These are phyloP conservation scores for Stegodyphus dumicola DNA, from an alignment of 1,140 invertebrate genomes.

Conservation along the genomic window DNA sequence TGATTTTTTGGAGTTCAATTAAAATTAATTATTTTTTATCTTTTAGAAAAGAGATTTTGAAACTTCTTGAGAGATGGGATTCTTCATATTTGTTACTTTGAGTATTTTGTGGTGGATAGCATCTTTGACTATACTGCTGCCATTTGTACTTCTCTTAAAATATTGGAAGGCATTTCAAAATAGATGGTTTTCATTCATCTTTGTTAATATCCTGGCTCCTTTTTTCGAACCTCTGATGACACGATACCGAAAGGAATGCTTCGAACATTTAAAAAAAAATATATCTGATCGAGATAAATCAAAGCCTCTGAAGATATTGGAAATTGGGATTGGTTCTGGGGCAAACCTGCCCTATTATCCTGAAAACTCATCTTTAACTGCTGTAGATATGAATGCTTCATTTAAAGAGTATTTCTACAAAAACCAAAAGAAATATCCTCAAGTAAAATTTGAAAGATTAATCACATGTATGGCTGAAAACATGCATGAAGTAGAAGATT, in stretches of 20 bases:
- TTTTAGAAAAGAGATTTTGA: no score
- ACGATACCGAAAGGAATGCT: neutral
- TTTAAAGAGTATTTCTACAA: slow-evolving; percentile 41
- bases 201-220: neutral
- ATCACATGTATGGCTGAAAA: slow-evolving; percentile 65
- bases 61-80: no score
- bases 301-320: slow-evolving; percentile 23
- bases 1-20: no score
- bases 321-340: slow-evolving; percentile 62
- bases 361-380: slow-evolving; percentile 27
- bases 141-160: slow-evolving; percentile 3
- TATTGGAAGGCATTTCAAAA: slow-evolving; percentile 16
- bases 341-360: slow-evolving; percentile 57
- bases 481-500: slow-evolving; percentile 65
- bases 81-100: neutral
- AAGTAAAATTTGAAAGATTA: slow-evolving; percentile 14
- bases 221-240: neutral
- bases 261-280: slow-evolving; percentile 16
- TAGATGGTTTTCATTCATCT: neutral
- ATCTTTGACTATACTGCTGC: neutral
- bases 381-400: slow-evolving; percentile 46
- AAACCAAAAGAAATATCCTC: slow-evolving; percentile 26
- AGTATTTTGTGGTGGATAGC: slow-evolving; percentile 13
- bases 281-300: neutral
- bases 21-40: no score